phyloP scores from a whole-genome alignment of 1,140 invertebrate species.

The Macrobrachium rosenbergii region DNA sequence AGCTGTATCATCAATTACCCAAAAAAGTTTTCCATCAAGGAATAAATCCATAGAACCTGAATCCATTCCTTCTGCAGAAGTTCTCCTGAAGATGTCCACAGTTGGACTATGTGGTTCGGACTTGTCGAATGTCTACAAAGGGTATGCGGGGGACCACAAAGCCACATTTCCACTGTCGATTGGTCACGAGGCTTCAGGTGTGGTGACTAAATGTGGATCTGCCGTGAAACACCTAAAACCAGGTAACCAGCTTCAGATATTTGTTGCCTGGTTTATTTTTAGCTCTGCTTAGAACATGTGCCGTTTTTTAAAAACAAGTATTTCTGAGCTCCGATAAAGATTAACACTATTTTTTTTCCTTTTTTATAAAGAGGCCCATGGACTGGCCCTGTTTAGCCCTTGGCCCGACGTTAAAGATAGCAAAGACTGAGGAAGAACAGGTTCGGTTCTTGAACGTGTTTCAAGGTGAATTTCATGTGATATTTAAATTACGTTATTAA shows the following conservation, averaged over 20 bases:
- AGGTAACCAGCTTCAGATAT: not conserved
- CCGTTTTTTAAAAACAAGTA: not conserved
- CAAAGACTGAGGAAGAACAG: no score
- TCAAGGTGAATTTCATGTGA: no score
- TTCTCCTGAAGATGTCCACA: not conserved
- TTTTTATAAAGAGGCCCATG: no score
- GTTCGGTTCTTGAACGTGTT: no score
- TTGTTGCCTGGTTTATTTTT: not conserved
- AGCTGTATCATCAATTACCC: no score
- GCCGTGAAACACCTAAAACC: not conserved
- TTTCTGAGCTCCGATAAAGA: not conserved
- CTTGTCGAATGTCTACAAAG: not conserved
- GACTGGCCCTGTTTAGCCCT: no score
- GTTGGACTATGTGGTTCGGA: constrained; percentile 1
- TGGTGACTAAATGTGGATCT: not conserved
- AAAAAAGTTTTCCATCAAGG: no score
- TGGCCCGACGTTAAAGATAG: no score
- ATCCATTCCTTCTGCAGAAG: not conserved
- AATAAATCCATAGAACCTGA: no score
- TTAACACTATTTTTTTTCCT: no score
- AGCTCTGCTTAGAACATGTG: not conserved
- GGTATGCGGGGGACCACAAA: not conserved
- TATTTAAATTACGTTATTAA: no score
- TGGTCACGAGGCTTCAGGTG: constrained; percentile 4
- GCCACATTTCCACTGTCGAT: not conserved